Evolutionary conservation across 1,140 invertebrate genomes (phyloP).

Genomic region (Aphelenchoides avenae): DNA sequence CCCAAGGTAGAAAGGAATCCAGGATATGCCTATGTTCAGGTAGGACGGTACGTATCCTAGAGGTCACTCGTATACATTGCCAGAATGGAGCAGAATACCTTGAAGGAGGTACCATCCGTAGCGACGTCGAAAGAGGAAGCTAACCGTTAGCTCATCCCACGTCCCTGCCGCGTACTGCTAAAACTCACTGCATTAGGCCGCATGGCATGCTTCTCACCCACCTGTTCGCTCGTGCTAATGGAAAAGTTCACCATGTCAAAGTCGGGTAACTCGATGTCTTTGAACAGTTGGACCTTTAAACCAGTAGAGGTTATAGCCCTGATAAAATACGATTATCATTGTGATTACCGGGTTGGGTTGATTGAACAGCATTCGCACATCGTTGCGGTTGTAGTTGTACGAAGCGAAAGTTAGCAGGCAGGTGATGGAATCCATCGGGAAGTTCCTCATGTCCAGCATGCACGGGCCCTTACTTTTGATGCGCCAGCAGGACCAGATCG

Average conservation of each 20-base stretch:
- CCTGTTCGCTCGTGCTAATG: conserved; percentile 20
- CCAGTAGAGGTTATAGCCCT: too few species aligned
- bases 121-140: conserved; percentile 49
- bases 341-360: conserved; percentile 46
- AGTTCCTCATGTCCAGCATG: conserved; percentile 47
- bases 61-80: conserved; percentile 10
- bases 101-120: conserved; percentile 59
- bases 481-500: conserved; percentile 56
- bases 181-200: conserved; percentile 12
- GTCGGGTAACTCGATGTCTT: conserved; percentile 58
- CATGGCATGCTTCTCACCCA: conserved; percentile 5
- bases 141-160: conserved; percentile 58
- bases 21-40: conserved; percentile 55
- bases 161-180: conserved; percentile 49
- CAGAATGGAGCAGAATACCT: conserved; percentile 51
- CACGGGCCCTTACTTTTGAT: conserved; percentile 57
- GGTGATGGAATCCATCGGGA: conserved; percentile 55
- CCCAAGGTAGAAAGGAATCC: conserved; percentile 58
- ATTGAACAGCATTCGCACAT: conserved; percentile 57
- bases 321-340: too few species aligned
- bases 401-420: conserved; percentile 54
- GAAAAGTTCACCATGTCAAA: conserved; percentile 56
- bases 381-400: conserved; percentile 57
- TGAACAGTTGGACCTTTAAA: conserved; percentile 55
- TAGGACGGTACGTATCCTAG: conserved; percentile 35